Conservation (phyloP, 2,888 invertebrate species). For the Myopa tessellatipennis region DNA sequence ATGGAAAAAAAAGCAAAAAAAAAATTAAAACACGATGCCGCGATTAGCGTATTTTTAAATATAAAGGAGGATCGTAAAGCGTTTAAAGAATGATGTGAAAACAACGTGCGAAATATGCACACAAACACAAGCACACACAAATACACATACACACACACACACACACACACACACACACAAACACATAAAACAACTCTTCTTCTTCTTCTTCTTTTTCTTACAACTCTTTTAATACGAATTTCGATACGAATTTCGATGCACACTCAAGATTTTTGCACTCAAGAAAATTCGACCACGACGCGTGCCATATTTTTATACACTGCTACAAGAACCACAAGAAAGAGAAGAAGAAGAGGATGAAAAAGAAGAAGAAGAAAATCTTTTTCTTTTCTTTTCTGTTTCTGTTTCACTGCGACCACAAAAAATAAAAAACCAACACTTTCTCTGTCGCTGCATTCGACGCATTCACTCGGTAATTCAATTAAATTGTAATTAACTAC, state of each 20-base stretch:
- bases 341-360: no score
- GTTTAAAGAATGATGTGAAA: background rate
- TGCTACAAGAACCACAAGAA: no score
- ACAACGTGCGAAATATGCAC: background rate
- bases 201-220: background rate
- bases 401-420: no score
- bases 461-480: background rate
- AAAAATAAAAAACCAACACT: background rate
- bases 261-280: no score
- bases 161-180: background rate
- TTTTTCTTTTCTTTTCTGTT: background rate
- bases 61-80: slow-evolving; percentile 21
- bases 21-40: background rate
- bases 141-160: slow-evolving; percentile 3
- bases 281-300: background rate
- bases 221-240: no score
- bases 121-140: slow-evolving; percentile 4
- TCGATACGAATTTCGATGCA: no score
- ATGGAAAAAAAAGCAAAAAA: background rate
- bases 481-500: slow-evolving; percentile 28
- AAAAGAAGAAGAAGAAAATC: no score
- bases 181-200: background rate
- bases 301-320: slow-evolving; percentile 17
- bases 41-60: background rate
- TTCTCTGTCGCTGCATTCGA: background rate